These are phyloP conservation scores for Elaphurus davidianus DNA, from an alignment of 2,113 vertebrate genomes.

Conservation along the genomic window DNA sequence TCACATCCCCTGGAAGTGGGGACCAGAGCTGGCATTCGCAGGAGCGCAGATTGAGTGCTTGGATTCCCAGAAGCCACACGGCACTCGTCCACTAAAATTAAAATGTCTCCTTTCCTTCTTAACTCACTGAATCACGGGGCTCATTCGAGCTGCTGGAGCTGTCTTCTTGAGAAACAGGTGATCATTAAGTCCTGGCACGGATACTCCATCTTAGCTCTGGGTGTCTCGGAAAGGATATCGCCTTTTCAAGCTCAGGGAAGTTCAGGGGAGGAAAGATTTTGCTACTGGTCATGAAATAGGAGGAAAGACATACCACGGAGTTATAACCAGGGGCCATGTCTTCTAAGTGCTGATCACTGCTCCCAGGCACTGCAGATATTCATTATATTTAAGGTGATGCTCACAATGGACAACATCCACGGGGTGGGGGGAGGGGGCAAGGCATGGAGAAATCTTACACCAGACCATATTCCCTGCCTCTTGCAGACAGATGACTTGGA, in stretches of 20 bases:
- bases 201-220: neutral
- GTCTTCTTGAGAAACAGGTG: slow-evolving; percentile 25
- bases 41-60: neutral
- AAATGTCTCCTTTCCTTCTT: neutral
- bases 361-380: neutral
- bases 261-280: neutral
- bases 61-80: neutral
- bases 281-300: neutral
- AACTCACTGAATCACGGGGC: slow-evolving; percentile 68
- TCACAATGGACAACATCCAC: neutral
- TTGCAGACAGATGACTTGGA: neutral
- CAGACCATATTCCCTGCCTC: neutral
- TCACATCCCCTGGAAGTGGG: accelerated
- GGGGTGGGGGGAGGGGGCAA: accelerated
- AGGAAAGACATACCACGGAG: neutral
- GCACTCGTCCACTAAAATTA: neutral
- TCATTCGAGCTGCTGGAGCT: slow-evolving; percentile 70
- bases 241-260: neutral
- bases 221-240: neutral
- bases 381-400: neutral
- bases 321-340: neutral
- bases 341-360: neutral
- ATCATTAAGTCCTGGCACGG: neutral
- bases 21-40: neutral
- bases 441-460: neutral